Conservation (phyloP, 2,888 invertebrate species). For the Drosophila lutescens region DNA sequence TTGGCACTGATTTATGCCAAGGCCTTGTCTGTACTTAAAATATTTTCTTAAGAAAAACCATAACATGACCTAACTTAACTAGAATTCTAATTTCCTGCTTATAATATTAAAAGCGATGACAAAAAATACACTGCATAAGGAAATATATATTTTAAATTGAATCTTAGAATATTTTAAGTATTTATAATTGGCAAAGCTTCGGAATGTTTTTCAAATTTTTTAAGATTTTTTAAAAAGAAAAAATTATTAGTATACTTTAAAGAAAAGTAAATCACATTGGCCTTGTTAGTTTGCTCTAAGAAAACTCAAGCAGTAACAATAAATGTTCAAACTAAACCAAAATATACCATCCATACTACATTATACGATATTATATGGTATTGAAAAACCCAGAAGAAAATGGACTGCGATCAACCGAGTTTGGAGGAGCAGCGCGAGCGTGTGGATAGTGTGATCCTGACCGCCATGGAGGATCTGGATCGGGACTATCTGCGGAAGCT, state of each 20-base stretch:
- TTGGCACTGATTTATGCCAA: constrained; percentile 5
- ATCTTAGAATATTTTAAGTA: too few relatives aligned
- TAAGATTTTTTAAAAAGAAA: too few relatives aligned
- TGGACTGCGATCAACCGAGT: constrained; percentile 40
- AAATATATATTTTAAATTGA: too few relatives aligned
- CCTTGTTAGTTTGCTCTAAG: too few relatives aligned
- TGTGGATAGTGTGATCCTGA: constrained; percentile 91
- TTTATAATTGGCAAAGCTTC: too few relatives aligned
- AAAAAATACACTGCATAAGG: too few relatives aligned
- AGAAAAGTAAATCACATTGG: too few relatives aligned
- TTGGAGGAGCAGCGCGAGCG: constrained; percentile 90
- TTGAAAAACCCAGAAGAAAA: background rate
- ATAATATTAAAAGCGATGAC: background rate
- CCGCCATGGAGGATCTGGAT: constrained; percentile 92
- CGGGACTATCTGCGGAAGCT: constrained; percentile 90
- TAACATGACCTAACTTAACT: background rate
- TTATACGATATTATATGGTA: background rate
- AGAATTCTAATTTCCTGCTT: background rate
- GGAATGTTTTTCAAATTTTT: too few relatives aligned
- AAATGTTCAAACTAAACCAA: too few relatives aligned
- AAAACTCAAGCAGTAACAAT: too few relatives aligned
- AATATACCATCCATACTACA: background rate
- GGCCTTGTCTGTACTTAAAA: background rate
- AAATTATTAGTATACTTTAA: too few relatives aligned
- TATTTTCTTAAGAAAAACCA: too few relatives aligned